Base-by-base conservation (phyloP, 2,888 invertebrate genomes). In the Lasioglossum vierecki region DNA sequence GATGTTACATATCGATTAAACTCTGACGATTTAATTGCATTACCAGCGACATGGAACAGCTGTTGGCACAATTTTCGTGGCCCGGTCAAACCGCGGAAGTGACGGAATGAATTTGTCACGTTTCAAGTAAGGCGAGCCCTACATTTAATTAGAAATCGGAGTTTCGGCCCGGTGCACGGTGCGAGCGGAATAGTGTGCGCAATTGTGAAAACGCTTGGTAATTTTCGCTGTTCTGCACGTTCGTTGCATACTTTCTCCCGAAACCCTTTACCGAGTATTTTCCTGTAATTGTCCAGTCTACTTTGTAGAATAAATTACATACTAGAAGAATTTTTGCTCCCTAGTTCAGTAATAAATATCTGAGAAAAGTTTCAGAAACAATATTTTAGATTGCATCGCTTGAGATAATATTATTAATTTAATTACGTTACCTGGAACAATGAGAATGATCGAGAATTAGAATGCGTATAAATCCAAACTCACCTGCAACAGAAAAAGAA, bases 11-110 rank as follows among this genome's bases (percentile, higher is more conserved):
- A 76, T 84, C 75, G 85, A 85, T 79, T 80, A 79, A 73, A 60
- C 60, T 57, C n/a, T 9, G 75, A 68, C 39, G 80, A 85, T 85
- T 85, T 79, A 78, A 85, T 80, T 76, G 66, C 72, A 44, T 76
- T 76, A 71, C 46, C 26, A 41, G 57, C 49, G n/a, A 60, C 22
- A 18, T 6, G 53, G 53, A 35, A 30, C 72, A 44, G 57, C 57
- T 74, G 79, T 74, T 39, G 30, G 26, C 79, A 60, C 74, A 68
- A 82, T 77, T 71, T 49, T 44, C 75, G 41, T 18, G 18, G 22
- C 39, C 66, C 39, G 22, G 30, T 18, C 26, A 13, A 30, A 60
- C 39, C 35, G 22, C 46, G 5, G 57, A 75, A 68, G 57, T 57
- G n/a, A 53, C 5, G 6, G 15, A 18, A 39, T 41, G 30, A 63